Evolutionary conservation across 2,888 invertebrate genomes (phyloP).

Genomic region (Abrostola triplasia): DNA sequence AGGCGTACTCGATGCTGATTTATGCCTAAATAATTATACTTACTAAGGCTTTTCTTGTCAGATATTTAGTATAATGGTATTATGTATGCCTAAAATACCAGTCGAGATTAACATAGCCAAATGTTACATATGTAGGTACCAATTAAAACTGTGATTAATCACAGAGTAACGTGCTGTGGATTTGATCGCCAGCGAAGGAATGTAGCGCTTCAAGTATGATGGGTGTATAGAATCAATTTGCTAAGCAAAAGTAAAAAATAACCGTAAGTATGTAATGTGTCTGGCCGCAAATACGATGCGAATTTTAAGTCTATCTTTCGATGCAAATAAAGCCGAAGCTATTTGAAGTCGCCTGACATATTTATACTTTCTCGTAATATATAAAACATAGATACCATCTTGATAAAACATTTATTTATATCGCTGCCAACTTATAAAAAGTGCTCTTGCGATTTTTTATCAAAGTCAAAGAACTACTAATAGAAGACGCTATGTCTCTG

Average conservation of each 20-base stretch:
- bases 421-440: slow-evolving; percentile 9
- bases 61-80: background rate
- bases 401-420: slow-evolving; percentile 1
- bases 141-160: slow-evolving; percentile 31
- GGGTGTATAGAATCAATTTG: no score
- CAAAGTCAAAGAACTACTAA: slow-evolving; percentile 17
- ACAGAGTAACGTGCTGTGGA: slow-evolving; percentile 12
- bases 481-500: slow-evolving; percentile 59
- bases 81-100: slow-evolving; percentile 27
- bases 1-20: slow-evolving; percentile 42
- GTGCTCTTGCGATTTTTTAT: slow-evolving; percentile 15
- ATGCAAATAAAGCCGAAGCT: background rate
- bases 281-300: background rate
- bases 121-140: slow-evolving; percentile 8
- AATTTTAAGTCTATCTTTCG: background rate
- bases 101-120: slow-evolving; percentile 9
- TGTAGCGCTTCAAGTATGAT: slow-evolving; percentile 13
- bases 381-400: background rate
- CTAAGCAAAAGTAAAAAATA: no score
- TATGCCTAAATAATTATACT: slow-evolving; percentile 38
- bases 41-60: slow-evolving; percentile 5
- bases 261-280: no score
- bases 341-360: background rate
- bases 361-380: background rate
- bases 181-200: slow-evolving; percentile 15